A percentile compares a stretch with the other conserved stretches of the same genome.
Evolutionary conservation across 2,888 invertebrate species (phyloP).

Genomic region (Hypomecis punctinalis): DNA sequence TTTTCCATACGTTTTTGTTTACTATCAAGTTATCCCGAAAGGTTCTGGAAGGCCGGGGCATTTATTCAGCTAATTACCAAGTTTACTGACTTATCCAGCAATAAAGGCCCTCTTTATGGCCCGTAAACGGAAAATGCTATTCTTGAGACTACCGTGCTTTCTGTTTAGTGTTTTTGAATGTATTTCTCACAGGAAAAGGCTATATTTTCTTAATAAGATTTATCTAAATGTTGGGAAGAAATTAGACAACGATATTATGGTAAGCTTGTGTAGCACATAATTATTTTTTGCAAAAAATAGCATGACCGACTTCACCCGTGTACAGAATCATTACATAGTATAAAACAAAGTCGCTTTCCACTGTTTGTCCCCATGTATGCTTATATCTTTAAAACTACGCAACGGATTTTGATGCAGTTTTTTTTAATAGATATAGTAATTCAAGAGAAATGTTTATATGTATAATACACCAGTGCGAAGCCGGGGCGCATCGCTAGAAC

Average conservation of each 20-base stretch:
- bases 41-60: constrained; percentile 3
- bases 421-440: too few species aligned
- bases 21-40: constrained; percentile 3
- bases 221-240: constrained; percentile 7
- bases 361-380: too few species aligned
- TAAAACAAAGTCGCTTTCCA: too few species aligned
- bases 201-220: neutral
- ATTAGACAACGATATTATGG: neutral
- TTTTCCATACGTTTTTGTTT: constrained; percentile 8
- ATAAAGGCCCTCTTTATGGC: constrained; percentile 23
- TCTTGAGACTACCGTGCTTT: constrained; percentile 21
- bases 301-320: too few species aligned
- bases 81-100: constrained; percentile 26
- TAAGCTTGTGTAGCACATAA: too few species aligned
- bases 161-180: constrained; percentile 12
- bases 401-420: too few species aligned
- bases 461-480: too few species aligned
- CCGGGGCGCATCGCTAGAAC: too few species aligned
- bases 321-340: too few species aligned
- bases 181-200: constrained; percentile 4
- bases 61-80: constrained; percentile 25
- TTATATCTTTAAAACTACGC: too few species aligned
- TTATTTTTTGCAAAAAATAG: too few species aligned
- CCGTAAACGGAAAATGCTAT: constrained; percentile 24
- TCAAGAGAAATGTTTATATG: too few species aligned